Conservation (phyloP, 2,113 vertebrate species). For the Stegostoma tigrinum region DNA sequence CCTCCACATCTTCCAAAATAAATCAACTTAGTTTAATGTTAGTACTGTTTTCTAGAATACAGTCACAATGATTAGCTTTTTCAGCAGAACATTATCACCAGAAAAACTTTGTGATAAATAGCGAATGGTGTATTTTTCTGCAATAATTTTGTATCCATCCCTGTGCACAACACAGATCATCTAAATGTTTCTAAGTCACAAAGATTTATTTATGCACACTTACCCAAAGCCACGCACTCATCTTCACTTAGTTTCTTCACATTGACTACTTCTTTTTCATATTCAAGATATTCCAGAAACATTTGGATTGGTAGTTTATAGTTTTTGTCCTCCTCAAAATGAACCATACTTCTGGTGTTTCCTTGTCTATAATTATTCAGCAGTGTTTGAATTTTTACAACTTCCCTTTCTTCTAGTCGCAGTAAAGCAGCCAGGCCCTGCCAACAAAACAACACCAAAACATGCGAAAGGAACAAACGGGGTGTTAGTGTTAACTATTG, state of each 20-base stretch:
- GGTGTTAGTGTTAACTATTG: not conserved
- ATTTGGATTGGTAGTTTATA: conserved; percentile 57
- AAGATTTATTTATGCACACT: conserved; percentile 32
- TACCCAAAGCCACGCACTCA: conserved; percentile 62
- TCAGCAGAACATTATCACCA: not conserved
- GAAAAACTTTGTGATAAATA: not conserved
- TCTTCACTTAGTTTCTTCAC: conserved; percentile 59
- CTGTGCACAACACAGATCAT: not conserved
- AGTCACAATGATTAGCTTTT: not conserved
- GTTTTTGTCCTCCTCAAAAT: conserved; percentile 65
- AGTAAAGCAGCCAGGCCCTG: conserved; percentile 43
- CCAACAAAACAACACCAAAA: not conserved
- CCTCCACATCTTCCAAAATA: not conserved
- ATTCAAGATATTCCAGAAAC: conserved; percentile 81
- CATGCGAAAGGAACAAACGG: not conserved
- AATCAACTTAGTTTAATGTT: not conserved
- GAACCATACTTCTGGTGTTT: conserved; percentile 56
- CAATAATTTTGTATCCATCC: not conserved
- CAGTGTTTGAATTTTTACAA: conserved; percentile 61
- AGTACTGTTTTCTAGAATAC: not conserved
- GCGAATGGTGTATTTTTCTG: not conserved
- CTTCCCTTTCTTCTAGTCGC: conserved; percentile 65
- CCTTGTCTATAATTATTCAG: conserved; percentile 72
- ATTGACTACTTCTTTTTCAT: conserved; percentile 63
- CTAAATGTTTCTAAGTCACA: not conserved